phyloP scores from a whole-genome alignment of 2,113 vertebrate genomes.

The Rhinolophus ferrumequinum region DNA sequence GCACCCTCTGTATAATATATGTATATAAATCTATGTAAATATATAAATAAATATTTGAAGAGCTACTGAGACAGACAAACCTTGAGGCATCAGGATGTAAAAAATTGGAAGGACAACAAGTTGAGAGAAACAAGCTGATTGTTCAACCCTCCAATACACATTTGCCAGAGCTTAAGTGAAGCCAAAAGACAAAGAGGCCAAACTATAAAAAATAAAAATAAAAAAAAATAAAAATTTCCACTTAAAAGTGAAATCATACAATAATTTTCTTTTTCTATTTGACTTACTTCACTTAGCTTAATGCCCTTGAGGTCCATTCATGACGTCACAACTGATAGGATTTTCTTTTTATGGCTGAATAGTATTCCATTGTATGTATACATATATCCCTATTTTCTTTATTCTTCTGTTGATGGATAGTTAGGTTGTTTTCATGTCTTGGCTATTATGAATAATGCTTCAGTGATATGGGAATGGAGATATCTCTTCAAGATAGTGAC shows the following conservation, averaged over 20 bases:
- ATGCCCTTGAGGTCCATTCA: background rate
- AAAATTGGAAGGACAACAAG: background rate
- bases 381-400: background rate
- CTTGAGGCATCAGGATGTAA: background rate
- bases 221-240: background rate
- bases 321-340: background rate
- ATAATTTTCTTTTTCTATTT: background rate
- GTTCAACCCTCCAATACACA: background rate
- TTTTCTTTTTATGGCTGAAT: background rate
- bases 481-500: background rate
- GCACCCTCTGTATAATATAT: background rate
- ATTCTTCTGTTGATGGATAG: background rate
- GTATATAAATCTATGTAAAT: background rate
- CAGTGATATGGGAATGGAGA: background rate
- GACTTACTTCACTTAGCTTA: background rate
- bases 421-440: background rate
- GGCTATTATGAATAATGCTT: background rate
- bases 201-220: too few relatives aligned
- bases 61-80: background rate
- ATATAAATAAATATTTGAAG: background rate
- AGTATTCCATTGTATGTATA: background rate
- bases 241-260: background rate
- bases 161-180: background rate
- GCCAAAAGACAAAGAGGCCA: background rate
- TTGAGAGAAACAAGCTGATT: background rate